These are phyloP conservation scores for Adelognathus sp. DNA, from an alignment of 2,888 invertebrate species.

Conservation along the genomic window DNA sequence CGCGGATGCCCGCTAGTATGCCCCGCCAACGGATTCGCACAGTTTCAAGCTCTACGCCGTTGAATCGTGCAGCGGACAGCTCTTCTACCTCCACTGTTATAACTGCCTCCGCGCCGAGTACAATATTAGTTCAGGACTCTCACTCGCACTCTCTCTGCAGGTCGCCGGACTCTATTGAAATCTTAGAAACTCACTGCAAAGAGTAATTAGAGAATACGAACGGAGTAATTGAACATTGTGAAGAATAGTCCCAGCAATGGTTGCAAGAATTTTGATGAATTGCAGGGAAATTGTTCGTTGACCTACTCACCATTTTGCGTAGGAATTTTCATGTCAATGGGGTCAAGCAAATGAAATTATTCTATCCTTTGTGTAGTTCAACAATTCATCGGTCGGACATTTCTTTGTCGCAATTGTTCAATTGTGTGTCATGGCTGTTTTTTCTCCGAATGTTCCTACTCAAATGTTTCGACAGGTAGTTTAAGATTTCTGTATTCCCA, in stretches of 20 bases:
- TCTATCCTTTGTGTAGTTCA: too few relatives aligned
- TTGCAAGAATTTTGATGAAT: neutral
- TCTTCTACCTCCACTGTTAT: neutral
- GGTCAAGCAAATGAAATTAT: too few relatives aligned
- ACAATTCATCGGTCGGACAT: too few relatives aligned
- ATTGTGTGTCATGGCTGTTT: too few relatives aligned
- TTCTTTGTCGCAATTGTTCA: too few relatives aligned
- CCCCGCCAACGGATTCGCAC: constrained; percentile 2
- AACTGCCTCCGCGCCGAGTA: neutral
- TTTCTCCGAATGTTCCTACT: too few relatives aligned
- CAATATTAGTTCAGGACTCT: constrained; percentile 19
- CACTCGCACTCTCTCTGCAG: too few relatives aligned
- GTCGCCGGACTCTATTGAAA: constrained; percentile 10
- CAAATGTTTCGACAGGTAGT: too few relatives aligned
- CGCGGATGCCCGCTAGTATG: constrained; percentile 4
- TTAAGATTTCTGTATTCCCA: too few relatives aligned
- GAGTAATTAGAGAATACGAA: neutral
- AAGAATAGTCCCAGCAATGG: neutral
- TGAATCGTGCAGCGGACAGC: neutral
- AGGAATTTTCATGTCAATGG: too few relatives aligned
- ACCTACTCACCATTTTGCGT: too few relatives aligned
- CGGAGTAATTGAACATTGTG: neutral
- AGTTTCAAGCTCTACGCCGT: constrained; percentile 6
- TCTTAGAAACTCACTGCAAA: constrained; percentile 1
- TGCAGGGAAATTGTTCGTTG: neutral